A percentile compares a stretch with the other conserved stretches of the same genome.
These are phyloP conservation scores for Lophius piscatorius DNA, from an alignment of 2,113 vertebrate species.

Conservation along the genomic window DNA sequence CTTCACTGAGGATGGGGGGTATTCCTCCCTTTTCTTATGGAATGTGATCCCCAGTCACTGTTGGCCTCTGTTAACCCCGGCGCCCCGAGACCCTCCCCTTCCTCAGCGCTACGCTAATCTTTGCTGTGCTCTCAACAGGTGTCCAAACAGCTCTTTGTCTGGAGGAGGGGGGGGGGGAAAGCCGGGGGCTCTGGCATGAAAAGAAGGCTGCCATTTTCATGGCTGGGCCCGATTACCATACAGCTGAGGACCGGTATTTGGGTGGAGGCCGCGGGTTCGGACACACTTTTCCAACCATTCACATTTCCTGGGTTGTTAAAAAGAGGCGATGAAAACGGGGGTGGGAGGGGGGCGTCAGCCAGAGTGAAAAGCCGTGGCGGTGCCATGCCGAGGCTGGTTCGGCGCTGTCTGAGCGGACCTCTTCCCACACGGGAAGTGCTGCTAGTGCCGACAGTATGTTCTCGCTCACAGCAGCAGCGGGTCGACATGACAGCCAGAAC, in stretches of 20 bases:
- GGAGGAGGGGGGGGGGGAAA: constrained; percentile 72
- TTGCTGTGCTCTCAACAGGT: constrained; percentile 86
- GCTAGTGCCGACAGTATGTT: constrained; percentile 64
- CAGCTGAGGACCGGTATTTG: constrained; percentile 84
- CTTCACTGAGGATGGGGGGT: constrained; percentile 32
- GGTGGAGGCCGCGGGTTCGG: constrained; percentile 68
- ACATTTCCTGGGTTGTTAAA: constrained; percentile 82
- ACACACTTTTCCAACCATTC: constrained; percentile 76
- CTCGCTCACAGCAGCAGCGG: constrained; percentile 60
- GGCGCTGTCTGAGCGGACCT: constrained; percentile 63
- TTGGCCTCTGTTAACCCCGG: constrained; percentile 82
- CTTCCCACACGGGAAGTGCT: constrained; percentile 72
- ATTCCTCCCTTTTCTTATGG: constrained; percentile 74
- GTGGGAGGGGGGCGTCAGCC: constrained; percentile 54
- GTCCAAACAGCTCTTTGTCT: constrained; percentile 91
- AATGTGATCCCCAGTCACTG: constrained; percentile 83
- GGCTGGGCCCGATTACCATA: constrained; percentile 88
- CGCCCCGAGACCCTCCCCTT: constrained; percentile 61
- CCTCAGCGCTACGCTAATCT: constrained; percentile 76
- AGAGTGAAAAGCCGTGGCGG: constrained; percentile 76
- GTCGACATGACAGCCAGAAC: constrained; percentile 60
- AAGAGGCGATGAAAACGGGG: constrained; percentile 67
- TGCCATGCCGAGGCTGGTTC: constrained; percentile 57
- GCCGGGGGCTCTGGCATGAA: constrained; percentile 71
- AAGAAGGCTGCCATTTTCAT: constrained; percentile 85